These are phyloP conservation scores for Sturnus vulgaris DNA, from an alignment of 2,113 vertebrate genomes.

Conservation along the genomic window DNA sequence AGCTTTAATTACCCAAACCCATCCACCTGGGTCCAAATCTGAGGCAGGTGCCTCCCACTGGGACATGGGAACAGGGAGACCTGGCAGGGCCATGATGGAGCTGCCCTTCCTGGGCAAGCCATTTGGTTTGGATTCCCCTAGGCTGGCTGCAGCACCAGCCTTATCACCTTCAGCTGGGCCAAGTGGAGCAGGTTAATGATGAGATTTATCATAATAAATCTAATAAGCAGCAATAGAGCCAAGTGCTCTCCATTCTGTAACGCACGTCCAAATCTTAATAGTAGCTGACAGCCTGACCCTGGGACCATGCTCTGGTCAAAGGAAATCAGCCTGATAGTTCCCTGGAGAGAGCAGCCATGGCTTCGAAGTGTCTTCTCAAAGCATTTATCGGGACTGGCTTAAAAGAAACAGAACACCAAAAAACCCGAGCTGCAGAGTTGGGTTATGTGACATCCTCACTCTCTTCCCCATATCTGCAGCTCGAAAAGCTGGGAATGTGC, in stretches of 20 bases:
- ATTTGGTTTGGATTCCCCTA: not conserved
- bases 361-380: not conserved
- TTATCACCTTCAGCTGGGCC: not conserved
- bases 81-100: rapidly evolving
- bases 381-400: not conserved
- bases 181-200: not conserved
- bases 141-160: not conserved
- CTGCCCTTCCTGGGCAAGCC: not conserved
- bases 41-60: not conserved
- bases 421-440: not conserved
- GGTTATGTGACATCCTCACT: not conserved
- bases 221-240: not conserved
- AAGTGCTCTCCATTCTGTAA: not conserved
- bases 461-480: not conserved
- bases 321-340: slow-evolving; percentile 5
- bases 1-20: not conserved
- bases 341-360: not conserved
- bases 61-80: rapidly evolving
- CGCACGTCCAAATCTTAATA: not conserved
- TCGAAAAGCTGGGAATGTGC: rapidly evolving
- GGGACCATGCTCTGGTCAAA: not conserved
- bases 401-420: not conserved
- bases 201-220: not conserved
- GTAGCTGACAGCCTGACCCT: slow-evolving; percentile 25
- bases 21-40: no score